Base-by-base conservation (phyloP, 2,113 vertebrate species). In the Hepsetus odoe region DNA sequence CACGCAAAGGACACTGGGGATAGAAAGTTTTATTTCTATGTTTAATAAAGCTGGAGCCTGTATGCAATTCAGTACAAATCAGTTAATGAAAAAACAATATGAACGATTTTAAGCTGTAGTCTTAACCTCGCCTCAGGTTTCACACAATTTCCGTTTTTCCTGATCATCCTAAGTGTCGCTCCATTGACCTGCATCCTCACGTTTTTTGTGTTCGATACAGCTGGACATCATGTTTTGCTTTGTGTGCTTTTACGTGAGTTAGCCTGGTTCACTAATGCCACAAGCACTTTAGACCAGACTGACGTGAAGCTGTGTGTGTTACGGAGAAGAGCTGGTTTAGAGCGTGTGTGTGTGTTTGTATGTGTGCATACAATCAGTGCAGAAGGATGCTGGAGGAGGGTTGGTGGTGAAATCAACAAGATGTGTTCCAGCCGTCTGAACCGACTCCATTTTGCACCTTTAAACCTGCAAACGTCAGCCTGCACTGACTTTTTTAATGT, bases 251-350 rank as follows among this genome's bases (percentile, higher is more conserved):
- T 74, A 66, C 30, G 56, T 62, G 24, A 65, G 55, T 62, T 59
- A 44, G 10, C 42, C 30, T 11, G 22, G 51, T 62, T 77, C 73
- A 68, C 58, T 62, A 58, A 67, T 28, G 38, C 40, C 78, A 62
- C 66, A 59, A 74, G 82, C 84, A 68, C 82, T 86, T 83, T 73
- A 77, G 16, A 59, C 22, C 74, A 61, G 64, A 26, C 26, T 62
- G 30, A 30, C n/a, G 12, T 72, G 49, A 32, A 55, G 30, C 28
- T 28, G 56, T 62, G 58, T 72, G 70, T 32, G 8, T 12, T 12
- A 30, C 32, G 12, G 26, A 22, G 38, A 49, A 12, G 40, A 74
- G 71, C 64, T 13, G 72, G 32, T 28, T 6, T 62, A n/a, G 67
- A 76, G 49, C 74, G 1, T 6, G n/a, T 72, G 26, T 28, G 58